Conservation (phyloP, 2,113 vertebrate species). For the Sinosuthora webbiana region DNA sequence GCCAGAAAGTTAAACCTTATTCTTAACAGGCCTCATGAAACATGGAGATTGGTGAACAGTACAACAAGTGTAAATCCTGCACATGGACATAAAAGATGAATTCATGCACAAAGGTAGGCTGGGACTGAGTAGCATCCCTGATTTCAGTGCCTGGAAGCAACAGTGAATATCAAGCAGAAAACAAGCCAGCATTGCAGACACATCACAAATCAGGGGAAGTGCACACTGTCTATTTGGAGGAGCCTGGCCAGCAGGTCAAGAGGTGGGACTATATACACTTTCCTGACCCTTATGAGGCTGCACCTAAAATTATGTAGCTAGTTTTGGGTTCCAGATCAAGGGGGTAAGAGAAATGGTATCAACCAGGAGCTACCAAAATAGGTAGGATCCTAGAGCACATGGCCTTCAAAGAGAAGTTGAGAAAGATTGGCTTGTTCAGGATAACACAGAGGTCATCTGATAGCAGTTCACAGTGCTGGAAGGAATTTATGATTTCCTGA, state of each 20-base stretch:
- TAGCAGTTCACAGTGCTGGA: neutral
- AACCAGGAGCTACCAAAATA: neutral
- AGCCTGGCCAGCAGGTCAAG: neutral
- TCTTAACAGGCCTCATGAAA: neutral
- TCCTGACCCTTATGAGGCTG: neutral
- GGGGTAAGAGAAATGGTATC: rapidly evolving
- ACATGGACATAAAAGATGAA: neutral
- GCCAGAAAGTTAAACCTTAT: neutral
- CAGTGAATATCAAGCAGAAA: neutral
- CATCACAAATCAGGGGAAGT: neutral
- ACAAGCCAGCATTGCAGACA: neutral
- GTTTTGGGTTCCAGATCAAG: neutral
- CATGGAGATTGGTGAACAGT: neutral
- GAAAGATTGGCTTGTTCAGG: neutral
- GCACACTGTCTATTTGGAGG: neutral
- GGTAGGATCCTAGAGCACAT: neutral
- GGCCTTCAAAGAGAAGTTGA: neutral
- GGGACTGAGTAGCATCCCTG: neutral
- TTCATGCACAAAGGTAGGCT: neutral
- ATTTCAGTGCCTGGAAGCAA: neutral
- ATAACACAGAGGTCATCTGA: rapidly evolving
- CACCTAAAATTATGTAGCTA: neutral
- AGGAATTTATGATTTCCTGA: neutral
- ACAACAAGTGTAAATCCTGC: neutral
- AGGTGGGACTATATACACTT: rapidly evolving